Percentiles rank a stretch among this genome's conserved stretches.
Conservation (phyloP, 2,888 invertebrate species). For the Morpho achilles region DNA sequence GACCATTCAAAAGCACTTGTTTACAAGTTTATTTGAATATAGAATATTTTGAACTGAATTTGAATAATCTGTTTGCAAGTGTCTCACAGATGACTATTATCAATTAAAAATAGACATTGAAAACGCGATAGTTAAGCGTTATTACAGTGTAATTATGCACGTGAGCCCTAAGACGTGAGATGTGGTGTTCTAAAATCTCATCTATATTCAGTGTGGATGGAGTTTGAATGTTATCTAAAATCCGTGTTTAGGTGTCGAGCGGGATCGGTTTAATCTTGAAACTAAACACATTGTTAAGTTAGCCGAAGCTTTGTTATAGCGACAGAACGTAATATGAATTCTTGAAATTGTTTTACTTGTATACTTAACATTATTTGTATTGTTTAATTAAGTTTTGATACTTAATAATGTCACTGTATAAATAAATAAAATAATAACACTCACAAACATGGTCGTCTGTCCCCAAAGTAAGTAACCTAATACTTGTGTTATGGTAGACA, state of each 20-base stretch:
- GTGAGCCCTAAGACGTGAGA: slow-evolving; percentile 60
- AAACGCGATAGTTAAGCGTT: slow-evolving; percentile 50
- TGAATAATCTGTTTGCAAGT: neutral
- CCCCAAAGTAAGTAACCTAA: no score
- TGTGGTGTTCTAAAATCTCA: slow-evolving; percentile 70
- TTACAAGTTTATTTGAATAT: no score
- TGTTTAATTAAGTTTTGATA: slow-evolving; percentile 17
- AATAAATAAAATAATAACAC: no score
- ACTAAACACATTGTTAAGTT: slow-evolving; percentile 76
- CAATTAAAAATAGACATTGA: slow-evolving; percentile 57
- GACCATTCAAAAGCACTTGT: no score
- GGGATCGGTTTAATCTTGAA: slow-evolving; percentile 75
- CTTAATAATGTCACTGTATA: no score
- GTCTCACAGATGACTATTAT: neutral
- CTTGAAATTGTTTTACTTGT: slow-evolving; percentile 17
- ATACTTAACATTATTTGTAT: slow-evolving; percentile 15
- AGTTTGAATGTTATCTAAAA: slow-evolving; percentile 79
- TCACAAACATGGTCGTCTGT: no score
- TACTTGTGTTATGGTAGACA: no score
- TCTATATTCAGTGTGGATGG: slow-evolving; percentile 76
- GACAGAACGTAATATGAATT: slow-evolving; percentile 45
- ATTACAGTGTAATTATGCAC: slow-evolving; percentile 57
- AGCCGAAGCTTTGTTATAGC: slow-evolving; percentile 64
- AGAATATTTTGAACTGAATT: no score
- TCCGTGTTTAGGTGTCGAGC: slow-evolving; percentile 78